Evolutionary conservation across 2,888 invertebrate genomes (phyloP).

Genomic region (Agrochola circellaris): DNA sequence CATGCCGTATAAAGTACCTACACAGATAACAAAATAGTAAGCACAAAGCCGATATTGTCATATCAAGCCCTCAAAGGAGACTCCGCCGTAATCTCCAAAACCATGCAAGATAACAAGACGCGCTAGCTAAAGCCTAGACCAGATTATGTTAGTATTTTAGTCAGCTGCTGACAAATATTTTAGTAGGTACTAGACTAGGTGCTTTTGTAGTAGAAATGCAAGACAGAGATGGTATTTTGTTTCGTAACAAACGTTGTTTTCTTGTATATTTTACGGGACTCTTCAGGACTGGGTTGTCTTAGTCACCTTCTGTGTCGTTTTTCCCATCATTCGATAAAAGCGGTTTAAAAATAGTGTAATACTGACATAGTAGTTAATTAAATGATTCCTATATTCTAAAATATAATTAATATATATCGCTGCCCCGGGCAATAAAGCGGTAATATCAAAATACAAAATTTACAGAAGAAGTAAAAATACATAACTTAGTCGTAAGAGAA

Average conservation of each 20-base stretch:
- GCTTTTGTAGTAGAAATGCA: slow-evolving; percentile 43
- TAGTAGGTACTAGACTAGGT: slow-evolving; percentile 33
- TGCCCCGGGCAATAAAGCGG: too few species aligned
- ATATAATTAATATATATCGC: too few species aligned
- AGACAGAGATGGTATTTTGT: slow-evolving; percentile 8
- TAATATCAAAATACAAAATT: too few species aligned
- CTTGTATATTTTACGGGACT: neutral
- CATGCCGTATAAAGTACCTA: slow-evolving; percentile 15
- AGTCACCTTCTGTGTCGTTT: neutral
- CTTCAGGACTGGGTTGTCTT: neutral
- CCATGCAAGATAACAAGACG: slow-evolving; percentile 64
- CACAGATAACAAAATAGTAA: slow-evolving; percentile 17
- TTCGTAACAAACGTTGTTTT: neutral
- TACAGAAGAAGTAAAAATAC: too few species aligned
- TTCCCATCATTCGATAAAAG: neutral
- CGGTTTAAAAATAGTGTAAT: neutral
- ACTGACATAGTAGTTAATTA: neutral
- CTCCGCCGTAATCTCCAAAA: slow-evolving; percentile 61
- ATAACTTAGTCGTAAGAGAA: too few species aligned
- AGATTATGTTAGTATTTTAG: slow-evolving; percentile 66
- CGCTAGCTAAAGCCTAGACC: slow-evolving; percentile 58
- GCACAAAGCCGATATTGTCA: slow-evolving; percentile 59
- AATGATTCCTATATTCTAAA: too few species aligned
- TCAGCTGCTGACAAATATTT: slow-evolving; percentile 61
- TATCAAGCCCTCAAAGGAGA: slow-evolving; percentile 57